Evolutionary conservation across 1,140 invertebrate species (phyloP), one percentile per base, ranked within the genome.

Genomic region (Aphidius gifuensis): DNA sequence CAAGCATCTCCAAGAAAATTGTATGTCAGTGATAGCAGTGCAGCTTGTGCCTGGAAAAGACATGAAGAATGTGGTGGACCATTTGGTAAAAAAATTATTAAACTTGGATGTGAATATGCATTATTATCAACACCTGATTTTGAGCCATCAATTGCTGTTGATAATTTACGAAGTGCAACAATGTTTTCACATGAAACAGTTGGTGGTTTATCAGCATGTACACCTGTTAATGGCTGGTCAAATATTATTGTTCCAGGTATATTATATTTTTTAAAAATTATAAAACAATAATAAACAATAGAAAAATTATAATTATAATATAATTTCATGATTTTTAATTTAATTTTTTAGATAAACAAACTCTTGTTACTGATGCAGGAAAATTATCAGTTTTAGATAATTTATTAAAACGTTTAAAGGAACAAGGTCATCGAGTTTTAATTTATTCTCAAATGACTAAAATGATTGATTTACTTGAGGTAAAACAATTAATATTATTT

Each of bases 381-480:
- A 98, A 99, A 79, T 83, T 98, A 39, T 88, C 90, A 53, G 91
- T 97, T 8, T 80, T 99, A 23, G 95, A 98, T 73, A 86, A 85
- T 32, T 81, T 98, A 48, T 77, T 99, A 21, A 89, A 84, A 46
- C 85, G 88, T 59, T 80, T 98, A 3, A 94, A 97, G 70, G 86
- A 89, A 61, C 87, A 90, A 66, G 93, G 93, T 1, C 95, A 98
- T 80, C 83, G 95, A 64, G 96, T 98, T 0, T 83, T 98, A 6
- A 94, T 98, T 69, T 99, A 97, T 78, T 97, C 95, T 5, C 96
- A 98, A 80, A 97, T 98, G 94, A 96, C 93, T 1, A 91, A 93
- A 76, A 96, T 97, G 93, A 93, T 98, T 68, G 96, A 98, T 78
- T 81, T 98, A 32, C 77, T 98, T 49, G 94, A 97, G 86, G 95